These are phyloP conservation scores for Epizoanthus ramosus DNA, from an alignment of 92 coral and sea anemone species.

Conservation along the genomic window DNA sequence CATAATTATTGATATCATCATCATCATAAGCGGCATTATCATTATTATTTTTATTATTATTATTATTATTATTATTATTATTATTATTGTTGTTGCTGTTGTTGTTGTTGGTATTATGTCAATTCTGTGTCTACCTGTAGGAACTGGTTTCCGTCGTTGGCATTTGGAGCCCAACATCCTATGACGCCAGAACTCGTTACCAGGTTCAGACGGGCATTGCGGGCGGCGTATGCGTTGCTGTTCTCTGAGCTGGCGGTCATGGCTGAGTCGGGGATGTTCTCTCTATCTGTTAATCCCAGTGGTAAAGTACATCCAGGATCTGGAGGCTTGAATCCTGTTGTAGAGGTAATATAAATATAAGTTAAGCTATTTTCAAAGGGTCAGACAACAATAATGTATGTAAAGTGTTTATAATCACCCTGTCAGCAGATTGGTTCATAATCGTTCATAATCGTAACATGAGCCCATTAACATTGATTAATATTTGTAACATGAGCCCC, in stretches of 20 bases:
- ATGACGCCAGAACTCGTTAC: slow-evolving; percentile 12
- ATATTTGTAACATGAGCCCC: too few species aligned
- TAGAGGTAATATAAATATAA: neutral
- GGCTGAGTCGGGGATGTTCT: slow-evolving; percentile 19
- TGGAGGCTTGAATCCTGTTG: slow-evolving; percentile 17
- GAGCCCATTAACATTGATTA: too few species aligned
- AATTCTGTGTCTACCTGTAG: neutral
- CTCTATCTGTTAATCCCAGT: slow-evolving; percentile 21
- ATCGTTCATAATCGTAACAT: too few species aligned
- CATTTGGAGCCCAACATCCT: slow-evolving; percentile 15
- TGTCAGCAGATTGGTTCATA: too few species aligned
- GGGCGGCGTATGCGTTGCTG: neutral
- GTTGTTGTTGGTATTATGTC: too few species aligned
- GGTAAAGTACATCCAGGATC: slow-evolving; percentile 23
- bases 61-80: too few species aligned
- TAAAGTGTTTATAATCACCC: too few species aligned
- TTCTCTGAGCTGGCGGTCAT: slow-evolving; percentile 3
- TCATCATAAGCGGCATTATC: too few species aligned
- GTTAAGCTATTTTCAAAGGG: neutral
- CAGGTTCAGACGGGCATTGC: slow-evolving; percentile 14
- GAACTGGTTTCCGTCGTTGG: slow-evolving; percentile 4
- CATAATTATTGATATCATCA: too few species aligned
- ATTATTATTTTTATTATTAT: too few species aligned
- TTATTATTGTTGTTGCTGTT: too few species aligned
- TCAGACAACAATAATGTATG: too few species aligned